These are phyloP conservation scores for Phenganax stokvisi DNA, from an alignment of 92 coral and sea anemone genomes.

Conservation along the genomic window DNA sequence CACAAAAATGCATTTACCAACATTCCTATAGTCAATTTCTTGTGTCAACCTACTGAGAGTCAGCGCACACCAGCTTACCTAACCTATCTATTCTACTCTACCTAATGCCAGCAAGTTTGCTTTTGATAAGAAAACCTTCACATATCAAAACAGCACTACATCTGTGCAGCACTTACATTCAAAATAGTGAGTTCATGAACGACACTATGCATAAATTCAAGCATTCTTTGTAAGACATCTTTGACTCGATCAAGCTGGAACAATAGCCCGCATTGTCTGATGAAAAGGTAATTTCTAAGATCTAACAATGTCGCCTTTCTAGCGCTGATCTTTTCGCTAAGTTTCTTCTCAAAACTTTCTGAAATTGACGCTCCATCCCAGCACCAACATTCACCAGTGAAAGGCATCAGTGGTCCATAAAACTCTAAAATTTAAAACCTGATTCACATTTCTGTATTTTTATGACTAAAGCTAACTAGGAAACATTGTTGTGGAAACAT, in stretches of 20 bases:
- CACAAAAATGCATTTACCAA: too few relatives aligned
- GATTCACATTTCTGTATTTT: not conserved
- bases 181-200: slow-evolving; percentile 70
- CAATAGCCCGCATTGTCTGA: slow-evolving; percentile 81
- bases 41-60: too few relatives aligned
- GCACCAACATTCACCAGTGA: slow-evolving; percentile 69
- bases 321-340: slow-evolving; percentile 61
- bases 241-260: slow-evolving; percentile 59
- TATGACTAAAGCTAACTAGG: too few relatives aligned
- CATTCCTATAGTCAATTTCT: too few relatives aligned
- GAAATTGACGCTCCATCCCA: slow-evolving; percentile 89
- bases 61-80: too few relatives aligned
- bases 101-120: too few relatives aligned
- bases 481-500: too few relatives aligned
- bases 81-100: too few relatives aligned
- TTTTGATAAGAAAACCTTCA: too few relatives aligned
- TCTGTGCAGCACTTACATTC: slow-evolving; percentile 43
- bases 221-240: slow-evolving; percentile 75
- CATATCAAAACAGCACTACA: too few relatives aligned
- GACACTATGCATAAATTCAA: slow-evolving; percentile 82
- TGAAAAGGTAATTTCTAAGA: slow-evolving; percentile 80
- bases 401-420: slow-evolving; percentile 67
- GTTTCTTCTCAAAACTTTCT: slow-evolving; percentile 58
- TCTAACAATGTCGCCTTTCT: slow-evolving; percentile 81
- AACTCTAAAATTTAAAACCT: slow-evolving; percentile 48